Conservation (phyloP, 2,797 vertebrate species). For the Lophius americanus region DNA sequence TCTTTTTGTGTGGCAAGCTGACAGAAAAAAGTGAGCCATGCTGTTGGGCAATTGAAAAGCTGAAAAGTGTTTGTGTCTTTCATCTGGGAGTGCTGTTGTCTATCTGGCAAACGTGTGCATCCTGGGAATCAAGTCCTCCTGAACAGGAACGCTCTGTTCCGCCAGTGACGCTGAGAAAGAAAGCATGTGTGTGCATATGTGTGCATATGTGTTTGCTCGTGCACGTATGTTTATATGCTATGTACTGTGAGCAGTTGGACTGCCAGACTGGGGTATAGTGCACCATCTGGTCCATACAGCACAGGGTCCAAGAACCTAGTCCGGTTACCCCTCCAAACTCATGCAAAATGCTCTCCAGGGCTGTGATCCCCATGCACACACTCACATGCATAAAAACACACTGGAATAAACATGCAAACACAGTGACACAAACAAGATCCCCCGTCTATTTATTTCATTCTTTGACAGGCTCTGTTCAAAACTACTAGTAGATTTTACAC, state of each 20-base stretch:
- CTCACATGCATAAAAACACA: slow-evolving; percentile 21
- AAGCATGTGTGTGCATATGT: slow-evolving; percentile 35
- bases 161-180: slow-evolving; percentile 69
- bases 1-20: slow-evolving; percentile 27
- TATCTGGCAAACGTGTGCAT: slow-evolving; percentile 71
- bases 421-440: slow-evolving; percentile 59
- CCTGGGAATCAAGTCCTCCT: slow-evolving; percentile 73
- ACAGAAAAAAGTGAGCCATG: slow-evolving; percentile 27
- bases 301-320: slow-evolving; percentile 95
- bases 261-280: slow-evolving; percentile 96
- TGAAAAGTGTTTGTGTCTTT: slow-evolving; percentile 51
- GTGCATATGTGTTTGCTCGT: slow-evolving; percentile 59
- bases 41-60: slow-evolving; percentile 48
- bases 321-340: slow-evolving; percentile 86
- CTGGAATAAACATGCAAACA: slow-evolving; percentile 47
- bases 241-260: slow-evolving; percentile 92
- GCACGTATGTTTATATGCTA: slow-evolving; percentile 66
- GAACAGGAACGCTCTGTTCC: slow-evolving; percentile 76
- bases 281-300: slow-evolving; percentile 95
- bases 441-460: slow-evolving; percentile 68
- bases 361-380: slow-evolving; percentile 61
- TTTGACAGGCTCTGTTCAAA: slow-evolving; percentile 69
- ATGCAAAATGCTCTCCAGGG: slow-evolving; percentile 79
- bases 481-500: slow-evolving; percentile 73
- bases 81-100: slow-evolving; percentile 69